Evolutionary conservation across 1,140 invertebrate species (phyloP).

Genomic region (Leptinotarsa texana): DNA sequence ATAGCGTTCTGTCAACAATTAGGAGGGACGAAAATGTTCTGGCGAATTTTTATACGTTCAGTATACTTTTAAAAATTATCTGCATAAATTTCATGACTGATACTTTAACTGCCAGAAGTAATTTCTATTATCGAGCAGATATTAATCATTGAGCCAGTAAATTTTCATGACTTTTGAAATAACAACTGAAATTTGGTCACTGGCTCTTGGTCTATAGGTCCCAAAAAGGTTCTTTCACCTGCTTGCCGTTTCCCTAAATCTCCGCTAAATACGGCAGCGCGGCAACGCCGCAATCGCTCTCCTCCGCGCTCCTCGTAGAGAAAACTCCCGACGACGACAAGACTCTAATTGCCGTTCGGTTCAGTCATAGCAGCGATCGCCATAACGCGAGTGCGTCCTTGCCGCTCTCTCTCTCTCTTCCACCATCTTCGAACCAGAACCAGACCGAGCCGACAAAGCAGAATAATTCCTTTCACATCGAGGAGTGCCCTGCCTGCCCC

Average conservation of each 20-base stretch:
- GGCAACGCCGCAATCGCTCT: slow-evolving; percentile 10
- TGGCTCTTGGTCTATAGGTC: too few species aligned
- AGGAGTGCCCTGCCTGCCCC: slow-evolving; percentile 3
- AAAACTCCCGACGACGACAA: slow-evolving; percentile 22
- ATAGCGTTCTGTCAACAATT: too few species aligned
- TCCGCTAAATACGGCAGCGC: background rate
- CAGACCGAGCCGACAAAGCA: background rate
- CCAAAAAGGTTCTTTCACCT: too few species aligned
- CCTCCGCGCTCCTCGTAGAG: slow-evolving; percentile 22
- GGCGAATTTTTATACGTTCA: too few species aligned
- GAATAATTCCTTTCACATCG: slow-evolving; percentile 9
- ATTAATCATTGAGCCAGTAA: too few species aligned
- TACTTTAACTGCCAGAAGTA: too few species aligned
- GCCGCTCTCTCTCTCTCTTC: background rate
- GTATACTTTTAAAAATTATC: too few species aligned
- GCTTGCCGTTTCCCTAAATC: background rate
- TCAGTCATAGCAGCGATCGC: slow-evolving; percentile 24
- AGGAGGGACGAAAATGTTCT: too few species aligned
- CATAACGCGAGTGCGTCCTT: background rate
- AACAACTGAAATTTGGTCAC: too few species aligned
- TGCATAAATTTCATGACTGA: too few species aligned
- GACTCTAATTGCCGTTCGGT: slow-evolving; percentile 9
- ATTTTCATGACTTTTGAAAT: too few species aligned
- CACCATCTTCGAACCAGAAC: background rate
- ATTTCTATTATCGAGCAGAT: too few species aligned